Evolutionary conservation across 2,888 invertebrate species (phyloP).

Genomic region (Gymnosoma rotundatum): DNA sequence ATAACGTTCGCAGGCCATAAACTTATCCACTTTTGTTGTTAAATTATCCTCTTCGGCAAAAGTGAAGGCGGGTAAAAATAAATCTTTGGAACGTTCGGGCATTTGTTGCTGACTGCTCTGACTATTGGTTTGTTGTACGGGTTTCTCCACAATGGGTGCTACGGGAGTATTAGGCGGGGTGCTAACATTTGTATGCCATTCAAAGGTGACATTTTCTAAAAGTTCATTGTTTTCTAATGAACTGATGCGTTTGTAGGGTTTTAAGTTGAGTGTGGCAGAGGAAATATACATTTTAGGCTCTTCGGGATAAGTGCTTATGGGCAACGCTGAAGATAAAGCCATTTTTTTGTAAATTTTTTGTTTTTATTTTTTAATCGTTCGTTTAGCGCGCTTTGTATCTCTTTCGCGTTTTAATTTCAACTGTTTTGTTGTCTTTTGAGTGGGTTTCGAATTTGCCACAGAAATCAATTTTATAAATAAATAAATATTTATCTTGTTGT

Average conservation of each 20-base stretch:
- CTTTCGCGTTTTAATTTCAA: conserved; percentile 68
- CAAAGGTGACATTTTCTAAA: conserved; percentile 57
- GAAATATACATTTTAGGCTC: conserved; percentile 68
- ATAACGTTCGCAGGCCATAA: conserved; percentile 76
- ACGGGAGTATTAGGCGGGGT: conserved; percentile 68
- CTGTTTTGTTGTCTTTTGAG: conserved; percentile 63
- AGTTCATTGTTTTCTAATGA: conserved; percentile 6
- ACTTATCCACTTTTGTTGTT: conserved; percentile 74
- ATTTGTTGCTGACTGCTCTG: conserved; percentile 10
- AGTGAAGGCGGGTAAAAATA: conserved; percentile 57
- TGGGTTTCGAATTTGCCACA: conserved; percentile 52
- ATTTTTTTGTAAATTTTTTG: conserved; percentile 41
- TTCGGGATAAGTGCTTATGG: conserved; percentile 47
- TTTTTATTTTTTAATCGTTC: conserved; percentile 23
- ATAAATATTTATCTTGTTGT: conserved; percentile 37
- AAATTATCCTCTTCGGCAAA: conserved; percentile 70
- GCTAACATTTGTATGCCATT: conserved; percentile 71
- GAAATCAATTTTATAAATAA: conserved; percentile 56
- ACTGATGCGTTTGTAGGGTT: conserved; percentile 36
- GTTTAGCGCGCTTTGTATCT: conserved; percentile 50
- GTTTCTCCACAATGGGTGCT: conserved; percentile 33
- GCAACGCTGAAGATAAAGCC: conserved; percentile 62
- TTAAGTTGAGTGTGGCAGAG: conserved; percentile 65
- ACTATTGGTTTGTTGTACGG: conserved; percentile 18
- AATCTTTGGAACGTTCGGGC: conserved; percentile 48